Conservation (phyloP, 2,888 invertebrate genomes). For the Phyllotreta striolata region DNA sequence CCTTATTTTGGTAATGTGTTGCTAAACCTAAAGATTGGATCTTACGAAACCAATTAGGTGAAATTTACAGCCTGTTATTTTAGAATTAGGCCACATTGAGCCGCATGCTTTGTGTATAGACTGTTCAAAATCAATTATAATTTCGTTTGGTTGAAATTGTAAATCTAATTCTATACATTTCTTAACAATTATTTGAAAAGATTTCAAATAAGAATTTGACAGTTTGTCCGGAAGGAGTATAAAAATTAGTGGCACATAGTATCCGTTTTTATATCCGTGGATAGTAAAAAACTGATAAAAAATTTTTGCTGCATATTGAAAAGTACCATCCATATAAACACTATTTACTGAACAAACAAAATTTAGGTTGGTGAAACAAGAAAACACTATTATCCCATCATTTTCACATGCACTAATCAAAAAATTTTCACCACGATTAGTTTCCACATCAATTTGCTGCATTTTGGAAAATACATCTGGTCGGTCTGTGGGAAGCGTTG, state of each 20-base stretch:
- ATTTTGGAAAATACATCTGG: no score
- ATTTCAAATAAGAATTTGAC: not conserved
- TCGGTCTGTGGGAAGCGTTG: no score
- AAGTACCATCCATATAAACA: constrained; percentile 3
- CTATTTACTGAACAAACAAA: no score
- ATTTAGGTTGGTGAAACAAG: no score
- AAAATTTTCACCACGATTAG: no score
- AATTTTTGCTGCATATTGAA: constrained; percentile 3
- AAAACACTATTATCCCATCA: no score
- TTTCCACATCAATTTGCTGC: no score
- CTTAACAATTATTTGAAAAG: constrained; percentile 4
- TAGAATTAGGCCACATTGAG: no score
- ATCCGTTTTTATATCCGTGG: no score
- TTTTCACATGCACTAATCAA: no score
- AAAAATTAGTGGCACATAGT: no score
- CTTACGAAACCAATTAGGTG: constrained; percentile 3
- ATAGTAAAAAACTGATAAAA: not conserved
- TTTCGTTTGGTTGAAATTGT: not conserved
- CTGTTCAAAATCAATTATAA: not conserved
- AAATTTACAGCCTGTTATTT: not conserved
- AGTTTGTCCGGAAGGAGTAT: constrained; percentile 1
- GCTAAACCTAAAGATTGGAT: constrained; percentile 4
- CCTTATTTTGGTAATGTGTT: not conserved
- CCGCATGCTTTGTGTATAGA: no score
- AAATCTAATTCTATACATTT: constrained; percentile 7